Evolutionary conservation across 2,888 invertebrate species (phyloP), one percentile per base, ranked within the genome.

Genomic region (Augiades crinisus): DNA sequence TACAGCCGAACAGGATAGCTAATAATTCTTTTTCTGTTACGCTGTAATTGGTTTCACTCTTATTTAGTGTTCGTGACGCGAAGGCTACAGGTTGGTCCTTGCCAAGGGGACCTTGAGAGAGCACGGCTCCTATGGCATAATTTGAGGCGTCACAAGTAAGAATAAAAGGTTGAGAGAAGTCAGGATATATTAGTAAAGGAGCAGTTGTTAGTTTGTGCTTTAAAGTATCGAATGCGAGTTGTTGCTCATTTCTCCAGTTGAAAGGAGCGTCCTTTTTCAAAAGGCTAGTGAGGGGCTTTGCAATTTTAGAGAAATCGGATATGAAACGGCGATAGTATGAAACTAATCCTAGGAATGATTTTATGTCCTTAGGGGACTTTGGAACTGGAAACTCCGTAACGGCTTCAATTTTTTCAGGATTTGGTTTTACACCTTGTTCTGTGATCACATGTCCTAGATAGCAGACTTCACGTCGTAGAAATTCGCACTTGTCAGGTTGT

Each of bases 251-350:
- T 14, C 14, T 2, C 33, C 33, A 33, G 3, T 13, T 3, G n/a
- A 33, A 33, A 3, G 33, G 14, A 33, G 3, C 6, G n/a, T 33
- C 33, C 5, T 33, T 33, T 14, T 33, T 33, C 14, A 33, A 10
- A 14, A 33, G 14, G n/a, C 2, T 1, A 14, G 33, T 33, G 4
- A 33, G 17, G 16, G 33, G 33, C 7, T 40, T 38, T 0, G 38
- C 61, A 2, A 64, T 51, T 33, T 62, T 59, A 1, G 69, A 56
- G 44, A 72, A 78, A n/a, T 70, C 47, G 14, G 54, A 44, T 1
- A 81, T 76, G 46, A 78, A 81, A 30, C 69, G 59, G 4, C 76
- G 30, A 36, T 79, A 78, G 47, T 77, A 79, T 0, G 72, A 70
- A 0, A 64, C 53, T n/a, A 80, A 44, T 1, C 77, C 76, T 4